Evolutionary conservation across 2,888 invertebrate genomes (phyloP), one percentile per base, ranked within the genome.

Genomic region (Abrostola triplasia): DNA sequence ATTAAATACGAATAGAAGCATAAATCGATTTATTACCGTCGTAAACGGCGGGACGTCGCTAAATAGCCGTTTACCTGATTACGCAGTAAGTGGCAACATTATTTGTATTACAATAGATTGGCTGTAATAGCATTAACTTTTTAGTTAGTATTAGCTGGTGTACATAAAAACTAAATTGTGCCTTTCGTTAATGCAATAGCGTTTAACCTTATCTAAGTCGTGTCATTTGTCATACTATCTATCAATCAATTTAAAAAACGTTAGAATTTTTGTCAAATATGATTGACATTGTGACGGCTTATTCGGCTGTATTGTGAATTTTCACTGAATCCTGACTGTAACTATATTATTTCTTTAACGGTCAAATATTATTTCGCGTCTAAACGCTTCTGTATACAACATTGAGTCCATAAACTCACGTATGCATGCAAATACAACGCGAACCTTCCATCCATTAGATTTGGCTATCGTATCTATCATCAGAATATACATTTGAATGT

Each of bases 11-110:
- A 63, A 76, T 76, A 41, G 68, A 58, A 52, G 37, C 40, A 59
- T 80, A 81, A 77, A 80, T 81, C 79, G 80, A 79, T 73, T 78
- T 69, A 58, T 67, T 73, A 67, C 73, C 41, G 56, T 36, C 57
- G 47, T 75, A 67, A 75, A 68, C 52, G 64, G 44, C 55, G 42
- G 71, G 54, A 61, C 59, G 67, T 76, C 47, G 61, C 76, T 73
- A 61, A 72, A 76, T 66, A 72, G 56, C 62, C 59, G 48, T 62
- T 67, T 62, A 72, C 67, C 61, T 76, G 67, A 76, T 73, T 73
- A 76, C 38, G 44, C 53, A 53, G 40, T 57, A 38, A 65, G 50
- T 71, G 57, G 54, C 66, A 13, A 42, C 13, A 49, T 60, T 75
- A 57, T 6, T 37, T 49, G 66, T 49, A 65, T 70, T 47, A 56